Base-by-base conservation (phyloP, 2,113 vertebrate genomes). In the Zootoca vivipara region DNA sequence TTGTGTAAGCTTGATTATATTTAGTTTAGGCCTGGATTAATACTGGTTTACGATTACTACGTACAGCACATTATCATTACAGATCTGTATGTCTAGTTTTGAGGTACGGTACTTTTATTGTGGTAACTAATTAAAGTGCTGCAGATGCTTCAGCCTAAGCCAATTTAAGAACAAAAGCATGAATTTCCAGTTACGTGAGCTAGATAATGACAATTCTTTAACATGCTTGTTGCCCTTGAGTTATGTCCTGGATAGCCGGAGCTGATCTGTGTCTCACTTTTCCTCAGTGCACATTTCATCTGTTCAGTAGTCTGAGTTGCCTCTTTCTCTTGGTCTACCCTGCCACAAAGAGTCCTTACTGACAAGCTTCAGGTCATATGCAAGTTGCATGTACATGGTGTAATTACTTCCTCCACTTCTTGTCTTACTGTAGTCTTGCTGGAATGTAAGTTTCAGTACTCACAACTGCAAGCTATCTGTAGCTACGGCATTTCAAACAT, bases 41-140 rank as follows among this genome's bases (percentile, higher is more conserved):
- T 93, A 52, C 87, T 93, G 90, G 20, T 16, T 94, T 94, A 89
- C 81, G 88, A 89, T 89, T 92, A 78, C 89, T 95, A 88, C 93
- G 93, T 94, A 89, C 5, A 15, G 85, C 1, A 58, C 89, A 94
- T 95, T 94, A 95, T 95, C 92, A 89, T 94, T 95, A 92, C 90
- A 96, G 85, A 96, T 95, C 87, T 95, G n/a, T 93, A 90, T 87
- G 89, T 96, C 91, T 93, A 92, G 93, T 96, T 96, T 96, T 95
- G 95, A 94, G 90, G 85, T 94, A 93, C 4, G 91, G 85, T 94
- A 93, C 4, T 91, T 91, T 95, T 94, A 82, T 96, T 95, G 91
- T 92, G 94, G 85, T 91, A 96, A 94, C 96, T 95, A 95, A 95
- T 96, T 96, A 96, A 96, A 96, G 93, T 96, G 92, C 88, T 95